A percentile compares a stretch with the other conserved stretches of the same genome.
Conservation (phyloP, 2,113 vertebrate species). For the Illadopsis cleaveri region DNA sequence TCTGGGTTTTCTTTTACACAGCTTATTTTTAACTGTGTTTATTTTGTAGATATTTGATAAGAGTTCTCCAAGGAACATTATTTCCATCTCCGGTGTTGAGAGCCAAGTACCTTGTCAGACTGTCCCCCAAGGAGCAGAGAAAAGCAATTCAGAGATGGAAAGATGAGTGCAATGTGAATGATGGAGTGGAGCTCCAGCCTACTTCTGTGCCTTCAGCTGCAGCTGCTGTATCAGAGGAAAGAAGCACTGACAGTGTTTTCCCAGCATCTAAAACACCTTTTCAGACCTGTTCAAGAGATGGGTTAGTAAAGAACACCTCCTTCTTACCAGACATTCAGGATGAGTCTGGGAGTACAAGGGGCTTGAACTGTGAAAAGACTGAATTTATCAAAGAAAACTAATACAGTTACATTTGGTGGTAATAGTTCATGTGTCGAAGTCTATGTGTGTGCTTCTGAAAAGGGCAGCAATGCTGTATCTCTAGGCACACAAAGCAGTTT, state of each 20-base stretch:
- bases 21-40: background rate
- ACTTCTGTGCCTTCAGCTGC: background rate
- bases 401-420: background rate
- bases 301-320: background rate
- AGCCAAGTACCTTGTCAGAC: conserved; percentile 68
- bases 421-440: background rate
- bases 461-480: background rate
- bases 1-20: background rate
- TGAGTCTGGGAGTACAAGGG: background rate
- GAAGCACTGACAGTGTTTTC: background rate
- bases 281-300: background rate
- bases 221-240: background rate
- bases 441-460: background rate
- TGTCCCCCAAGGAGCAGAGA: conserved; percentile 22
- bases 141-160: conserved; percentile 68
- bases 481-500: background rate
- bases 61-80: conserved; percentile 74
- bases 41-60: conserved; percentile 76
- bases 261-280: background rate
- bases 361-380: background rate
- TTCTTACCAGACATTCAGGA: background rate
- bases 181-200: background rate
- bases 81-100: conserved; percentile 69
- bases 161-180: background rate
- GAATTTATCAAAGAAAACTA: background rate